These are phyloP conservation scores for Sebastes oblongus DNA, from an alignment of 2,797 vertebrate species.

Conservation along the genomic window DNA sequence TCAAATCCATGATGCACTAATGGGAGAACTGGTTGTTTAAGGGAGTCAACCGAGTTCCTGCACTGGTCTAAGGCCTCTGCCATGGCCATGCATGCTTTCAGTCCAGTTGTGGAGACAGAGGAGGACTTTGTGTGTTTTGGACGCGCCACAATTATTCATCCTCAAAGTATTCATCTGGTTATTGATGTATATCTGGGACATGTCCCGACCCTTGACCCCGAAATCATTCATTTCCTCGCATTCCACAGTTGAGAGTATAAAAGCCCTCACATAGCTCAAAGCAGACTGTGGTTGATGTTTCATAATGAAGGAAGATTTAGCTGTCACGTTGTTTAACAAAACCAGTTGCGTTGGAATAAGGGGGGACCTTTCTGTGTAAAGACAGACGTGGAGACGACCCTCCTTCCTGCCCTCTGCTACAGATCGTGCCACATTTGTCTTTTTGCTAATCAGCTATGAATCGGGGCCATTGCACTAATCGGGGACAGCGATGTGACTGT, in stretches of 20 bases:
- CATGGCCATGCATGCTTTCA: neutral
- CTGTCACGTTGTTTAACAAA: conserved; percentile 29
- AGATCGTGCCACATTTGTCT: conserved; percentile 1
- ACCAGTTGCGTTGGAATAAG: conserved; percentile 8
- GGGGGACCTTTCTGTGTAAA: neutral
- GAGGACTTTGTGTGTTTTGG: conserved; percentile 40
- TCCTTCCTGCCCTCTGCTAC: neutral
- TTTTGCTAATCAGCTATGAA: conserved; percentile 38
- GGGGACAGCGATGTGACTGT: conserved; percentile 50
- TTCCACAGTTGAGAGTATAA: conserved; percentile 48
- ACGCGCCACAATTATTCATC: conserved; percentile 29
- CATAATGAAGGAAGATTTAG: conserved; percentile 12
- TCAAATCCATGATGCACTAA: conserved; percentile 7
- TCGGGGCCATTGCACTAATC: conserved; percentile 46
- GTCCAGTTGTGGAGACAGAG: conserved; percentile 36
- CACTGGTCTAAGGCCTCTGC: neutral
- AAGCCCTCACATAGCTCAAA: conserved; percentile 24
- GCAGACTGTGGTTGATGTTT: conserved; percentile 8
- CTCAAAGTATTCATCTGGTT: conserved; percentile 49
- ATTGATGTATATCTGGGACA: conserved; percentile 74
- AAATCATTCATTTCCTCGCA: conserved; percentile 66
- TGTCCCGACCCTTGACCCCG: conserved; percentile 52
- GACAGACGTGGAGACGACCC: neutral
- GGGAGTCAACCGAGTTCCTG: neutral
- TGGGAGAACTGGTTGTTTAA: conserved; percentile 15